Percentiles rank a stretch among this genome's conserved stretches.
These are phyloP conservation scores for Anolis apletophallus DNA, from an alignment of 2,797 vertebrate genomes.

Conservation along the genomic window DNA sequence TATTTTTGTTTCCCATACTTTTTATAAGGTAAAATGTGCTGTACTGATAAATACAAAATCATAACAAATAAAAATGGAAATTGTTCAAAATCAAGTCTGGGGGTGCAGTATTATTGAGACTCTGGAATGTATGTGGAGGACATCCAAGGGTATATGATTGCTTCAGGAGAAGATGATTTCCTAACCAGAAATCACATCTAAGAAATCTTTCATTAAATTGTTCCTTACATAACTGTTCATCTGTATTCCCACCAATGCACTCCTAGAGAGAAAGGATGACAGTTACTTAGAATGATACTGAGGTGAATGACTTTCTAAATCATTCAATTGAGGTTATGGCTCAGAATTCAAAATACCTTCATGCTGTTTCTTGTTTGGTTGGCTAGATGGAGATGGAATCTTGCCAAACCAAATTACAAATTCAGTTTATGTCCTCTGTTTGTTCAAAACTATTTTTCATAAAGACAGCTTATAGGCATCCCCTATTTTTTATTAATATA, in stretches of 20 bases:
- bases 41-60: neutral
- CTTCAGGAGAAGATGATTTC: constrained; percentile 66
- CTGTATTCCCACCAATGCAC: constrained; percentile 67
- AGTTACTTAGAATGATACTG: constrained; percentile 59
- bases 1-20: neutral
- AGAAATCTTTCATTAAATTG: constrained; percentile 68
- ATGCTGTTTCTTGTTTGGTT: constrained; percentile 6
- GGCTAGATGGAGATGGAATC: neutral
- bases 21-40: neutral
- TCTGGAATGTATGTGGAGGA: constrained; percentile 54
- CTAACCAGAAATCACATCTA: constrained; percentile 40
- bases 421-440: neutral
- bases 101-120: constrained; percentile 38
- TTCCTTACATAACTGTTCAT: constrained; percentile 59
- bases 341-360: constrained; percentile 41
- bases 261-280: constrained; percentile 61
- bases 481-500: neutral
- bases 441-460: neutral
- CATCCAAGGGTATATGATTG: constrained; percentile 68
- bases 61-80: constrained; percentile 51
- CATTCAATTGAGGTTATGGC: constrained; percentile 31
- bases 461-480: neutral
- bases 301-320: constrained; percentile 66
- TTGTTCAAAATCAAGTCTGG: constrained; percentile 42
- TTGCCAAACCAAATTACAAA: constrained; percentile 7